phyloP scores from a whole-genome alignment of 2,113 vertebrate species.

The Physeter macrocephalus region DNA sequence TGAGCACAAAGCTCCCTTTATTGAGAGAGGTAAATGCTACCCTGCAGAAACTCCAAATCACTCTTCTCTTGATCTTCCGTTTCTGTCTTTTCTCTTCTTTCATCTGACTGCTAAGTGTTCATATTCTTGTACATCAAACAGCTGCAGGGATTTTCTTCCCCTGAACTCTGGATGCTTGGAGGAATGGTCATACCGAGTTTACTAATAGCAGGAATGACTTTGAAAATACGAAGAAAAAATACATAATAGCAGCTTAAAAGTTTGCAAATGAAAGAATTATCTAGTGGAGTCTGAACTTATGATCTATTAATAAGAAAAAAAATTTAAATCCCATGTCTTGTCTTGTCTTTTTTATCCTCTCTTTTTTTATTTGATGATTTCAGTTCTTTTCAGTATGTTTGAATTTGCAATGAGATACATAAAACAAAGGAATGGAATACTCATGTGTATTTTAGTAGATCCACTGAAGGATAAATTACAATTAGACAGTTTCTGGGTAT shows the following conservation, averaged over 20 bases:
- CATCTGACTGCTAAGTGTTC: conserved; percentile 54
- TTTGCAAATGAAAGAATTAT: not conserved
- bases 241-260: not conserved
- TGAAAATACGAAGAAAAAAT: conserved; percentile 46
- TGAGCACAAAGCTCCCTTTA: conserved; percentile 41
- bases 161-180: conserved; percentile 12
- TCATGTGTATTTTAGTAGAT: not conserved
- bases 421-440: not conserved
- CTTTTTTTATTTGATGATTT: not conserved
- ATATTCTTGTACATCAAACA: conserved; percentile 54
- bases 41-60: conserved; percentile 27
- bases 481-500: not conserved
- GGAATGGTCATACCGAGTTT: conserved; percentile 4
- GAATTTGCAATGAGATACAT: not conserved
- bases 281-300: not conserved
- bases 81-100: conserved; percentile 50
- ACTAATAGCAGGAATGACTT: conserved; percentile 47
- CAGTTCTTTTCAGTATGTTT: not conserved
- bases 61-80: conserved; percentile 47
- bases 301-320: not conserved
- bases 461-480: not conserved
- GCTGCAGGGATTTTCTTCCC: conserved; percentile 44
- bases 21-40: conserved; percentile 49
- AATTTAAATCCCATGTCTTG: not conserved
- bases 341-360: not conserved